Percentiles rank a stretch among this genome's conserved stretches.
Conservation (phyloP, 2,888 invertebrate species). For the Lasius fuliginosus region DNA sequence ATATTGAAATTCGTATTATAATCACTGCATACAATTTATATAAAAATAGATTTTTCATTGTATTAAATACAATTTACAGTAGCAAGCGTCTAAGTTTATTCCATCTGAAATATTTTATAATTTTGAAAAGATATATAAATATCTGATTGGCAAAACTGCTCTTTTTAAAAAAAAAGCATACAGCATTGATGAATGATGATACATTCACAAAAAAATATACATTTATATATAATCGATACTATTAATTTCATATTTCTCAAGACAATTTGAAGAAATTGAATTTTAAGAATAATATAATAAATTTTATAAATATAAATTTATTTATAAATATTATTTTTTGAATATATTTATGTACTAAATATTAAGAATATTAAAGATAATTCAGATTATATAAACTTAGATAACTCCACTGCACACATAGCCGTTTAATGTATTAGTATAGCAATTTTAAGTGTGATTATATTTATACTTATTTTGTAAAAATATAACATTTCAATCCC, state of each 20-base stretch:
- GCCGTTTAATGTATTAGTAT: neutral
- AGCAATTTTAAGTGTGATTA: constrained; percentile 8
- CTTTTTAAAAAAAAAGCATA: neutral
- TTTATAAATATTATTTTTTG: neutral
- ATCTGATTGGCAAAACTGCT: neutral
- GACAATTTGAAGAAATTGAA: neutral
- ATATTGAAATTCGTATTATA: constrained; percentile 46
- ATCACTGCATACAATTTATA: constrained; percentile 59
- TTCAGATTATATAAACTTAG: neutral
- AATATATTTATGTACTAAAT: neutral
- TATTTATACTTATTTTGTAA: constrained; percentile 16
- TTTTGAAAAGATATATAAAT: neutral
- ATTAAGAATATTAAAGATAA: constrained; percentile 8
- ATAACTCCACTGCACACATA: neutral
- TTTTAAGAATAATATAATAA: neutral
- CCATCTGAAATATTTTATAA: neutral
- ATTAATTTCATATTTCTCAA: neutral
- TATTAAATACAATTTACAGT: constrained; percentile 29
- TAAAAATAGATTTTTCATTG: constrained; percentile 69
- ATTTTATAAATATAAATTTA: neutral
- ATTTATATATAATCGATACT: neutral
- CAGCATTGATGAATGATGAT: neutral
- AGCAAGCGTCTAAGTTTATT: neutral
- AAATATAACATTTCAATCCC: constrained; percentile 26
- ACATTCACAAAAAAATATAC: neutral